Percentiles rank a stretch among this genome's conserved stretches.
These are phyloP conservation scores for Erynnis tages DNA, from an alignment of 2,888 invertebrate genomes.

Conservation along the genomic window DNA sequence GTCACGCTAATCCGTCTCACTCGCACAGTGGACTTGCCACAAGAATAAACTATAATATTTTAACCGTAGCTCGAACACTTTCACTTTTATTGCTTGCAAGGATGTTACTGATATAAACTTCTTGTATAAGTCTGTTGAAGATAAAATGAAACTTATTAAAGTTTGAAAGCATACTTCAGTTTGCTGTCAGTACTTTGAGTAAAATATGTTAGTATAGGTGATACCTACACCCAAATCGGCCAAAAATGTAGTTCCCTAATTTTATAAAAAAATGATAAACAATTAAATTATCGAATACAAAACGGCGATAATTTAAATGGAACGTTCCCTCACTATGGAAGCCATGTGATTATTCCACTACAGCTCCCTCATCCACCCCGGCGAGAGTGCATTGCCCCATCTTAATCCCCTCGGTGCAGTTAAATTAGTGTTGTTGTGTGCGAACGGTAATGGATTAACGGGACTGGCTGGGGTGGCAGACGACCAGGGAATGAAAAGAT, in stretches of 20 bases:
- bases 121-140: no score
- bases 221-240: no score
- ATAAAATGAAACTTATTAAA: no score
- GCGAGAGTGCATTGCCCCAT: slow-evolving; percentile 20
- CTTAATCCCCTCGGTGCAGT: slow-evolving; percentile 21
- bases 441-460: slow-evolving; percentile 14
- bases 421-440: slow-evolving; percentile 8
- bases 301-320: no score
- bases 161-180: no score
- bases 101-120: neutral
- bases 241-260: no score
- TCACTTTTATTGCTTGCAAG: slow-evolving; percentile 13
- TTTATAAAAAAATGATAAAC: no score
- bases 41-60: neutral
- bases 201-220: no score
- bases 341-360: slow-evolving; percentile 14
- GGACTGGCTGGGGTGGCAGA: neutral
- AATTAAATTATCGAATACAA: no score
- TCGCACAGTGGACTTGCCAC: slow-evolving; percentile 1
- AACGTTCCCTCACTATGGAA: no score
- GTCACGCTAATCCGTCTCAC: slow-evolving; percentile 1
- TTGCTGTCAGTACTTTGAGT: no score
- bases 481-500: no score
- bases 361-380: slow-evolving; percentile 10
- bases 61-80: slow-evolving; percentile 6